Base-by-base conservation (phyloP, 1,140 invertebrate species). In the Steinernema khuongi region DNA sequence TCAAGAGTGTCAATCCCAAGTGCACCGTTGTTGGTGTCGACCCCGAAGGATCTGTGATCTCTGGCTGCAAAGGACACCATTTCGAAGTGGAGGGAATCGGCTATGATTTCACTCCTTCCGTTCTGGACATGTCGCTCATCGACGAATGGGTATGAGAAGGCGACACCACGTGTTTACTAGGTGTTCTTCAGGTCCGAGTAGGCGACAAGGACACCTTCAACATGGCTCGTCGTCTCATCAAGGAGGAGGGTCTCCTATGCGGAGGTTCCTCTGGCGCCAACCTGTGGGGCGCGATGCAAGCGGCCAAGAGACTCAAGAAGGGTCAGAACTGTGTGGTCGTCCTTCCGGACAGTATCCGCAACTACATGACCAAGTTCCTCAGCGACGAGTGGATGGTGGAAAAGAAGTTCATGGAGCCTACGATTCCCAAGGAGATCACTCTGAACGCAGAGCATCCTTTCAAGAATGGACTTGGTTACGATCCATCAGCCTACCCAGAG, bases 311-410 rank as follows among this genome's bases (percentile, higher is more conserved):
- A 36, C 86, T 98, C 26, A 91, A 92, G 78, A 89, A 90, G 76
- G 91, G 91, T 1, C 91, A 96, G 87, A 90, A 90, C 32, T 91
- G 93, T 81, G 94, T 98, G 1, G 90, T 97, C 0, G 79, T 98
- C 33, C 85, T 96, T n/a, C 93, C 95, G 0, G 96, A 99, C 86
- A 92, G 92, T 66, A 91, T 99, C 74, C 89, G 95, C 71, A 99
- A 99, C 86, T 99, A 99, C 84, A 93, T 98, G 77, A 81, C 80
- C 32, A 97, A 98, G 85, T 96, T 96, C 85, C 90, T 97, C 1
- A 91, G 90, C 67, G 93, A 97, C 86, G 90, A 92, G 75, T 98
- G 96, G 96, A 93, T 99, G 92, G 90, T 91, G 81, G 91, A 91
- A 28, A 89, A 92, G 81, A 89, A 90, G 79, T 92, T 94, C 75